These are phyloP conservation scores for Hydropsyche tenuis DNA, from an alignment of 1,140 invertebrate species.

Conservation along the genomic window DNA sequence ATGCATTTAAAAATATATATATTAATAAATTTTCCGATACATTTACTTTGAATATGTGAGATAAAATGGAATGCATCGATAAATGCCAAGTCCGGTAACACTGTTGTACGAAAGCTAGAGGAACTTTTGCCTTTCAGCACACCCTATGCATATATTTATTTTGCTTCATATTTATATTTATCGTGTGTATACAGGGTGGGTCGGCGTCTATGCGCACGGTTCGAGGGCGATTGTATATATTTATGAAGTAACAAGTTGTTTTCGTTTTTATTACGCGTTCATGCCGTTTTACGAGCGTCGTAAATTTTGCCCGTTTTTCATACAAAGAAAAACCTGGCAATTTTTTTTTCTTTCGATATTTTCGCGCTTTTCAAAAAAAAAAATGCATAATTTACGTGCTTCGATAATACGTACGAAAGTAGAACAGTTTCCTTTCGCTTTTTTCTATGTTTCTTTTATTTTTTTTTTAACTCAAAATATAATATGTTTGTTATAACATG, in stretches of 20 bases:
- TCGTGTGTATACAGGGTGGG: too few relatives aligned
- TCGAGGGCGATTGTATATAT: constrained; percentile 20
- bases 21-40: too few relatives aligned
- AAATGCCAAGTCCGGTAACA: neutral
- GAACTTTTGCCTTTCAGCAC: neutral
- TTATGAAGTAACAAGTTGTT: constrained; percentile 38
- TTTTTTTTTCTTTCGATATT: neutral
- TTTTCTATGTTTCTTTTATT: too few relatives aligned
- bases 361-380: too few relatives aligned
- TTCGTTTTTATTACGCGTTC: constrained; percentile 32
- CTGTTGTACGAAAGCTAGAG: too few relatives aligned
- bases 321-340: constrained; percentile 6
- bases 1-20: too few relatives aligned
- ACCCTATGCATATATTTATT: constrained; percentile 5
- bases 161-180: constrained; percentile 30
- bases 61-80: neutral
- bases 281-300: constrained; percentile 28
- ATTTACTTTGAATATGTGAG: neutral
- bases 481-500: too few relatives aligned
- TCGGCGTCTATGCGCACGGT: constrained; percentile 7
- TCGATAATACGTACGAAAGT: too few relatives aligned
- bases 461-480: too few relatives aligned
- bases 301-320: constrained; percentile 30
- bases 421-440: too few relatives aligned
- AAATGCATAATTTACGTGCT: too few relatives aligned